Conservation (phyloP, 2,113 vertebrate genomes). For the Pedetes capensis region DNA sequence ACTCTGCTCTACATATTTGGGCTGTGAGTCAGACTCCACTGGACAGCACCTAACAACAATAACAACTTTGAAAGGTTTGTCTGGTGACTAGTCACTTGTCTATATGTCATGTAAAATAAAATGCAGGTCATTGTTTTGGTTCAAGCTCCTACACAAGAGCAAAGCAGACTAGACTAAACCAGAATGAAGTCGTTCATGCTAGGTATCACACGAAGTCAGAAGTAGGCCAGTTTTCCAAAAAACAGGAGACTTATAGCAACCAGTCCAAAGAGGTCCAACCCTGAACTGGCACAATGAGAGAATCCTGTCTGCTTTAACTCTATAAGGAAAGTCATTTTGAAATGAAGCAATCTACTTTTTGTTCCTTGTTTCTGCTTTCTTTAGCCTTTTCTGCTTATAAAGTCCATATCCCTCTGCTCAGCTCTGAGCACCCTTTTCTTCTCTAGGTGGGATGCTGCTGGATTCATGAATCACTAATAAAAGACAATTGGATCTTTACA, state of each 20-base stretch:
- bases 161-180: not conserved
- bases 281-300: not conserved
- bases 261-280: not conserved
- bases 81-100: not conserved
- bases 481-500: not conserved
- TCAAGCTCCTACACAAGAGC: not conserved
- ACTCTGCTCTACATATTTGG: too few species aligned
- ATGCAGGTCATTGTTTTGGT: not conserved
- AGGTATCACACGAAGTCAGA: not conserved
- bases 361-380: not conserved
- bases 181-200: not conserved
- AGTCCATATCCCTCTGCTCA: not conserved
- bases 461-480: not conserved
- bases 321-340: not conserved
- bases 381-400: not conserved
- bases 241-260: not conserved
- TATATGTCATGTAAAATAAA: not conserved
- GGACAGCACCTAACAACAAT: too few species aligned
- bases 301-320: not conserved
- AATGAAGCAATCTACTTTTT: not conserved
- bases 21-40: too few species aligned
- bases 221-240: not conserved
- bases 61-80: too few species aligned
- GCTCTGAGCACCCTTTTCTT: not conserved
- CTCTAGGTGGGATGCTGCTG: not conserved